phyloP scores from a whole-genome alignment of 2,113 vertebrate genomes.

The Pseudopodoces humilis region DNA sequence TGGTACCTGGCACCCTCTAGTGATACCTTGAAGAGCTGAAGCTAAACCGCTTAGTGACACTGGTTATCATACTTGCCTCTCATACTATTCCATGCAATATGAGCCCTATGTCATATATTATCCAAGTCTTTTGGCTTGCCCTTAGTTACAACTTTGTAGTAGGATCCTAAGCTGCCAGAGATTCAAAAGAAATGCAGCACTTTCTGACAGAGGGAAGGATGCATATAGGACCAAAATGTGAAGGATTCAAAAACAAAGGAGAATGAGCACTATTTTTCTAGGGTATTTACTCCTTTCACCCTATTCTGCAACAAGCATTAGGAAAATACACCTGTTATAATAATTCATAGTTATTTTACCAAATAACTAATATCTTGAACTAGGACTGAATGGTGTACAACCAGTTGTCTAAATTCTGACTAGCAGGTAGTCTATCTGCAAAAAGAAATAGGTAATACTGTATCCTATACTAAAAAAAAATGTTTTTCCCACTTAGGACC shows the following conservation, averaged over 20 bases:
- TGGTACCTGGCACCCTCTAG: constrained; percentile 34
- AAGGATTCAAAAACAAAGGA: not conserved
- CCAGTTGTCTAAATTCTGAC: not conserved
- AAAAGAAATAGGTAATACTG: not conserved
- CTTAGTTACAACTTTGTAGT: not conserved
- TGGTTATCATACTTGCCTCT: not conserved
- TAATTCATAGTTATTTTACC: not conserved
- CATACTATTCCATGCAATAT: not conserved
- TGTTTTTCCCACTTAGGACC: not conserved
- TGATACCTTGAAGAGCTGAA: not conserved
- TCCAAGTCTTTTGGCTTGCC: not conserved
- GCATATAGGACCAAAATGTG: not conserved
- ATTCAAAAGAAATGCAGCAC: not conserved
- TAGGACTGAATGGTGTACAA: not conserved
- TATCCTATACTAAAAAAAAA: not conserved
- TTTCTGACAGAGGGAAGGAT: not conserved
- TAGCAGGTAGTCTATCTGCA: not conserved
- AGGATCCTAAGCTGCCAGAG: not conserved
- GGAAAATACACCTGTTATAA: not conserved
- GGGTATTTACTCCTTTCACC: not conserved
- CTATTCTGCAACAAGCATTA: not conserved
- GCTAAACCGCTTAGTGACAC: not conserved
- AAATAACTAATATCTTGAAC: not conserved
- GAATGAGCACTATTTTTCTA: not conserved
- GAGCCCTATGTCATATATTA: not conserved